Evolutionary conservation across 2,888 invertebrate species (phyloP).

Genomic region (Parochlus steinenii): DNA sequence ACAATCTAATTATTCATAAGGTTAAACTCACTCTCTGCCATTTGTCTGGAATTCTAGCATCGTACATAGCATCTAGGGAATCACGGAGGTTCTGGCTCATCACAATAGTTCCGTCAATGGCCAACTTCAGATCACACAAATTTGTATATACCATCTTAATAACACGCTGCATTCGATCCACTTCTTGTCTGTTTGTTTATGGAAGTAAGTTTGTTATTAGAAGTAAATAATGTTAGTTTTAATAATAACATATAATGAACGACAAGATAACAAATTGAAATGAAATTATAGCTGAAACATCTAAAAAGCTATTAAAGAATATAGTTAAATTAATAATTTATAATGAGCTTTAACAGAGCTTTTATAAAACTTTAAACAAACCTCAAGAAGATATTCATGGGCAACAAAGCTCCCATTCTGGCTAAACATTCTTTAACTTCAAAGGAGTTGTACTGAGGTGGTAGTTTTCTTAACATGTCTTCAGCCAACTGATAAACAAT

Average conservation of each 20-base stretch:
- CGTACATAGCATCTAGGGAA: constrained; percentile 90
- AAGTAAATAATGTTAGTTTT: background rate
- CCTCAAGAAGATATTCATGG: constrained; percentile 90
- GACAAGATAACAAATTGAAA: constrained; percentile 1
- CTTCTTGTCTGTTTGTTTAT: constrained; percentile 40
- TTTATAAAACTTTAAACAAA: too few species aligned
- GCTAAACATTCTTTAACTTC: constrained; percentile 79
- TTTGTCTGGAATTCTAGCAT: constrained; percentile 78
- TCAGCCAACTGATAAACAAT: constrained; percentile 83
- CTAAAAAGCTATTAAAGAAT: background rate
- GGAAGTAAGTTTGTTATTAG: background rate
- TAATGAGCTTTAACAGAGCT: too few species aligned
- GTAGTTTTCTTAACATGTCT: constrained; percentile 79
- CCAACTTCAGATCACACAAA: constrained; percentile 75
- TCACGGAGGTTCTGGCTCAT: constrained; percentile 84
- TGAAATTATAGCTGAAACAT: background rate
- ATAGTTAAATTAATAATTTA: background rate
- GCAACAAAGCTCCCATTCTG: constrained; percentile 81
- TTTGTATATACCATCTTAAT: constrained; percentile 64
- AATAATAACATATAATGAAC: background rate
- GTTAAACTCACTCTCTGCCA: constrained; percentile 64
- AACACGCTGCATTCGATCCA: constrained; percentile 74
- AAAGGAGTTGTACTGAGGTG: constrained; percentile 71
- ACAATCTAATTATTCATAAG: constrained; percentile 1
- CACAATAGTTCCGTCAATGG: constrained; percentile 92